Conservation (phyloP, 2,797 vertebrate species). For the Pantherophis vulpinus region DNA sequence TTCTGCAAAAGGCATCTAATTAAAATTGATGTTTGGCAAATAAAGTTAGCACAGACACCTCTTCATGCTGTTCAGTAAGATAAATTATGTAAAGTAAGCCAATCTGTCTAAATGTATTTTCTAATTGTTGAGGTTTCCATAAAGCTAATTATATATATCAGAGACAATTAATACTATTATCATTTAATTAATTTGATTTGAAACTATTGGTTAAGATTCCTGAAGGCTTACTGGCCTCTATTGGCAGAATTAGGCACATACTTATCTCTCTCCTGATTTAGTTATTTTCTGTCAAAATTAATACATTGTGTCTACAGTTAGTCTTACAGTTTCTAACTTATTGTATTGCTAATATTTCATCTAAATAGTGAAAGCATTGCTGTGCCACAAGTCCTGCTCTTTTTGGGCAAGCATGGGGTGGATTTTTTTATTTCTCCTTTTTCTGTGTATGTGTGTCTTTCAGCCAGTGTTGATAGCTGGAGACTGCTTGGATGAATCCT, state of each 20-base stretch:
- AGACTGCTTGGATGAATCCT: neutral
- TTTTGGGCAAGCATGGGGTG: neutral
- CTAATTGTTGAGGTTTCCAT: neutral
- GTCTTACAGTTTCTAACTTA: neutral
- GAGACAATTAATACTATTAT: neutral
- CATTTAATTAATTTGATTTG: neutral
- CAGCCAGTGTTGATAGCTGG: neutral
- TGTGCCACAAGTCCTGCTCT: neutral
- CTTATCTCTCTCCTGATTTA: neutral
- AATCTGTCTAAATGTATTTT: neutral
- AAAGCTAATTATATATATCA: neutral
- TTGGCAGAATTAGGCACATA: neutral
- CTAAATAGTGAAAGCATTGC: neutral
- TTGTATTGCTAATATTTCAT: neutral
- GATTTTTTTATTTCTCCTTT: neutral
- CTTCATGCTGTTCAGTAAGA: neutral
- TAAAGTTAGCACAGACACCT: neutral
- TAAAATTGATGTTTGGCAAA: neutral
- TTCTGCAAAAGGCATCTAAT: neutral
- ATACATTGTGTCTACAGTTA: neutral
- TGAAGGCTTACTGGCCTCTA: neutral
- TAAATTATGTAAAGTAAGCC: neutral
- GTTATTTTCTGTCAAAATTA: neutral
- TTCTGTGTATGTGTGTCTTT: neutral
- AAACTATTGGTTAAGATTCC: neutral